These are phyloP conservation scores for Dioctria linearis DNA, from an alignment of 2,888 invertebrate species.

Conservation along the genomic window DNA sequence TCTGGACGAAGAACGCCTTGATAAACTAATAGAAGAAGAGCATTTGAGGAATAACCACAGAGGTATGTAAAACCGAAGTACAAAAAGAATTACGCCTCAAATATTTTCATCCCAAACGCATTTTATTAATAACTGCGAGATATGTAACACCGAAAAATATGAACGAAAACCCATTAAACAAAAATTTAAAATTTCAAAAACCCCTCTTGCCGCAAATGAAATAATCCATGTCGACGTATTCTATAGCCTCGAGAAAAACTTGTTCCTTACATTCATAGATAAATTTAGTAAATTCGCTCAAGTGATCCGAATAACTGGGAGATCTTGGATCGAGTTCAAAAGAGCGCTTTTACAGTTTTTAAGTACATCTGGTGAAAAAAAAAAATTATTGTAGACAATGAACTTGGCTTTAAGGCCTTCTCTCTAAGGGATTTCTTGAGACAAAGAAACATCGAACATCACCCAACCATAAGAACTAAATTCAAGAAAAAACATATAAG, in stretches of 20 bases:
- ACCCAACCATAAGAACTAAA: too few species aligned
- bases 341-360: background rate
- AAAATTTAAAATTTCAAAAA: constrained; percentile 58
- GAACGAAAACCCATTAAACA: constrained; percentile 44
- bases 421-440: background rate
- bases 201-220: constrained; percentile 59
- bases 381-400: background rate
- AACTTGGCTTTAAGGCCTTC: background rate
- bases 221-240: constrained; percentile 57
- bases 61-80: constrained; percentile 24
- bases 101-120: constrained; percentile 17
- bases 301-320: background rate
- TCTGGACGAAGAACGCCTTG: background rate
- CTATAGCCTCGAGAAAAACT: background rate
- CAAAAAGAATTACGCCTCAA: background rate
- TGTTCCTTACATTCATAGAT: background rate
- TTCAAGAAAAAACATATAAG: too few species aligned
- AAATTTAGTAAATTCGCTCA: constrained; percentile 57
- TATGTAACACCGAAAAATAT: constrained; percentile 15
- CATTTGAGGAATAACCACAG: constrained; percentile 54
- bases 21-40: constrained; percentile 16
- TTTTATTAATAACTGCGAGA: constrained; percentile 36
- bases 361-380: constrained; percentile 28
- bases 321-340: background rate
- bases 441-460: background rate